phyloP scores from a whole-genome alignment of 2,888 invertebrate species.

The Listrodromus nycthemerus region DNA sequence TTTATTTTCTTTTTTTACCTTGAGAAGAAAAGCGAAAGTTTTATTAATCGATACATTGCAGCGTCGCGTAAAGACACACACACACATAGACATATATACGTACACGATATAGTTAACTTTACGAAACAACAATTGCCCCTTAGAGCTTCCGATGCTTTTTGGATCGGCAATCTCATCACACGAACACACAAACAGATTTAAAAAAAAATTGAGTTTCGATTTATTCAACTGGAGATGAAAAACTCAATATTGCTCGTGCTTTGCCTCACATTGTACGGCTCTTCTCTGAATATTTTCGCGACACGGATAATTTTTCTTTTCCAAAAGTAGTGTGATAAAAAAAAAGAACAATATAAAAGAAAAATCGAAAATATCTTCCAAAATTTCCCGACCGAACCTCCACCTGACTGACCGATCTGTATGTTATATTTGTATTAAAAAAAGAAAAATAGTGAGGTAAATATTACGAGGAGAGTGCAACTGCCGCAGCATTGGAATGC shows the following conservation, averaged over 20 bases:
- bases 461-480: constrained; percentile 69
- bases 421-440: background rate
- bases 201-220: constrained; percentile 25
- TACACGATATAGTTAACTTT: background rate
- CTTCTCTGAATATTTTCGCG: constrained; percentile 71
- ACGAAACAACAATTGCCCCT: constrained; percentile 1
- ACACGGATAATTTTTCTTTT: constrained; percentile 27
- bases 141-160: background rate
- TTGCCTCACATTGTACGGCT: constrained; percentile 57
- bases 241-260: constrained; percentile 59
- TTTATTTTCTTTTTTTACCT: background rate
- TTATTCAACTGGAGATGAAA: constrained; percentile 53
- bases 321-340: background rate
- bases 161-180: background rate
- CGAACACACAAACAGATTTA: constrained; percentile 25
- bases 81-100: background rate
- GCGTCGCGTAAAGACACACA: constrained; percentile 13
- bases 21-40: background rate
- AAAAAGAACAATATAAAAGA: constrained; percentile 1
- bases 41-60: constrained; percentile 44
- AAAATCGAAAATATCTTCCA: background rate
- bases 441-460: constrained; percentile 37
- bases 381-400: constrained; percentile 50
- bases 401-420: constrained; percentile 16
- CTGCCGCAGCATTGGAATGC: constrained; percentile 34